Base-by-base conservation (phyloP, 2,113 vertebrate genomes). In the Bujurquina vittata region DNA sequence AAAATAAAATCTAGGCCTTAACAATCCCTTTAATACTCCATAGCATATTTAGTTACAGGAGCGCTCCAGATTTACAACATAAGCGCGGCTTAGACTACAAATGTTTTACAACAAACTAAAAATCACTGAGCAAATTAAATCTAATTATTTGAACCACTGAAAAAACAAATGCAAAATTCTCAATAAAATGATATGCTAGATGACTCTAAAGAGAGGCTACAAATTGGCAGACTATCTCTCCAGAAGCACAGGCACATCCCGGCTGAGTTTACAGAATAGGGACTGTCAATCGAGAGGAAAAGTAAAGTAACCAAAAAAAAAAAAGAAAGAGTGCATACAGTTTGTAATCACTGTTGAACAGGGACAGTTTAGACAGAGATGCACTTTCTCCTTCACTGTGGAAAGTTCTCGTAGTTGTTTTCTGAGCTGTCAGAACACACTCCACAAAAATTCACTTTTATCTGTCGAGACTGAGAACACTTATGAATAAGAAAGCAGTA, bases 71-170 rank as follows among this genome's bases (percentile, higher is more conserved):
- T 73, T 65, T 46, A 75, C 54, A 79, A 35, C 37, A 31, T 55
- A 59, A 81, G 75, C 49, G 62, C 23, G 33, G 6, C 26, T 87
- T 59, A 61, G 55, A 35, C 35, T 4, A 10, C 55, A 77, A 79
- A 88, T 77, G 55, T 86, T 87, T 86, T 20, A 74, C 43, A 52
- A 67, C 52, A n/a, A 88, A 81, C 54, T 23, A n/a, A 84, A 84
- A 85, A 77, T 73, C 65, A 79, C 54, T 57, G 59, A 78, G 46
- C 62, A 85, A 87, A 79, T 83, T 35, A 26, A 75, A 80, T 87
- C 49, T 49, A 80, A 90, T 87, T 90, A 79, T 87, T 77, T 84
- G 80, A 83, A 75, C 60, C 80, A 57, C 52, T 84, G 77, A 54
- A 75, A 84, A 67, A 85, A 87, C 65, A 59, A 75, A 80, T 82